Evolutionary conservation across 2,888 invertebrate genomes (phyloP).

Genomic region (Criorhina ranunculi): DNA sequence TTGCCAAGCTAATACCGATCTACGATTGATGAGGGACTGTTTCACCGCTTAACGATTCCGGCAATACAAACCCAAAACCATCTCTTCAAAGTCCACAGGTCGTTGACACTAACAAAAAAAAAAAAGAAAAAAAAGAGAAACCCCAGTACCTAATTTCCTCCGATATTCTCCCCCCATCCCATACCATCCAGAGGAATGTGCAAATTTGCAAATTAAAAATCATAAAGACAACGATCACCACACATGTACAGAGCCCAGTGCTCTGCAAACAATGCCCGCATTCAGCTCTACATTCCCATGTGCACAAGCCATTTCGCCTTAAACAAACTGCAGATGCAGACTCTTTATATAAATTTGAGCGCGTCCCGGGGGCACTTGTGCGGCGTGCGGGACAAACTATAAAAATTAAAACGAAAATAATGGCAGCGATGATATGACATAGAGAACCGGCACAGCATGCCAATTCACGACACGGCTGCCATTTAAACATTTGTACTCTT

Average conservation of each 20-base stretch:
- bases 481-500: conserved; percentile 44
- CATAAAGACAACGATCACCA: conserved; percentile 71
- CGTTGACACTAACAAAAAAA: conserved; percentile 3
- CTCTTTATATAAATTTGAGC: conserved; percentile 69
- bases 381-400: conserved; percentile 22
- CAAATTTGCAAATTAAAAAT: conserved; percentile 67
- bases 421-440: conserved; percentile 72
- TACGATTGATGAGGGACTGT: too few species aligned
- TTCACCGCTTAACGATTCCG: too few species aligned
- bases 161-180: conserved; percentile 6
- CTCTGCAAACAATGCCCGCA: conserved; percentile 65
- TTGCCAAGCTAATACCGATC: too few species aligned
- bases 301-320: conserved; percentile 67
- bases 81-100: neutral
- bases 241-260: conserved; percentile 17
- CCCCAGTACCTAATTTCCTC: conserved; percentile 41
- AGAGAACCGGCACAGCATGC: conserved; percentile 60
- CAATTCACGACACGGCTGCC: conserved; percentile 29
- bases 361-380: conserved; percentile 31
- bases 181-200: conserved; percentile 39
- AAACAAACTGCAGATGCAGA: conserved; percentile 59
- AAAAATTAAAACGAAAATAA: conserved; percentile 70
- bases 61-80: neutral
- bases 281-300: conserved; percentile 66
- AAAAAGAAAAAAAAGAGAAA: neutral